Evolutionary conservation across 2,113 vertebrate species (phyloP).

Genomic region (Rynchops niger): DNA sequence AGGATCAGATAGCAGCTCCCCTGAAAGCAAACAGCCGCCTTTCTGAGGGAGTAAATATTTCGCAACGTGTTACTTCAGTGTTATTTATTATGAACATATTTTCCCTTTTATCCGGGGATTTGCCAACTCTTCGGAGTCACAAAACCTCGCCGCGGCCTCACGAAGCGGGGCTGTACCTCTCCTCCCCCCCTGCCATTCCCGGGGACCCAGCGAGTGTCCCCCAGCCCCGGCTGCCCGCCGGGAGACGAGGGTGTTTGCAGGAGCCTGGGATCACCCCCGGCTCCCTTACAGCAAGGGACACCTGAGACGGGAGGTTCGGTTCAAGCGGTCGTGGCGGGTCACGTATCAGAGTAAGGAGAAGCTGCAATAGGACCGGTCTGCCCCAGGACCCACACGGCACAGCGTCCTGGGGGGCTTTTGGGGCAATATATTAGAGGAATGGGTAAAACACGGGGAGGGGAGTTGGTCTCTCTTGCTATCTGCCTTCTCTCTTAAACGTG

Average conservation of each 20-base stretch:
- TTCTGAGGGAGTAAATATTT: constrained; percentile 31
- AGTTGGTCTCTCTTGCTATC: background rate
- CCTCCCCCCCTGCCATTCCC: accelerated
- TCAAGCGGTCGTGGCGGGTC: background rate
- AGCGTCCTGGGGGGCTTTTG: background rate
- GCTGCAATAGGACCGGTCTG: background rate
- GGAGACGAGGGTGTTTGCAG: background rate
- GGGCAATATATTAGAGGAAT: accelerated
- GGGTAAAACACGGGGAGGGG: background rate
- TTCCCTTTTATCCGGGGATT: constrained; percentile 22
- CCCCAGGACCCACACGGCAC: accelerated
- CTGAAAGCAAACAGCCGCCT: constrained; percentile 50
- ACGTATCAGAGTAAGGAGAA: background rate
- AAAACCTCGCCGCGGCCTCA: accelerated
- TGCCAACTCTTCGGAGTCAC: background rate
- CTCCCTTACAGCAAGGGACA: background rate
- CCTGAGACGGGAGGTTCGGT: background rate
- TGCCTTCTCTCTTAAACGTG: background rate
- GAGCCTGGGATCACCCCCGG: background rate
- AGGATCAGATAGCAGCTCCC: constrained; percentile 41
- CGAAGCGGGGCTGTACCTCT: background rate
- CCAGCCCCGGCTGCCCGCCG: background rate
- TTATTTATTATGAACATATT: constrained; percentile 36
- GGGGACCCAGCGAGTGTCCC: background rate
- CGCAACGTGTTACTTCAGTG: constrained; percentile 23